Evolutionary conservation across 2,113 vertebrate genomes (phyloP).

Genomic region (Elanus axillaris): DNA sequence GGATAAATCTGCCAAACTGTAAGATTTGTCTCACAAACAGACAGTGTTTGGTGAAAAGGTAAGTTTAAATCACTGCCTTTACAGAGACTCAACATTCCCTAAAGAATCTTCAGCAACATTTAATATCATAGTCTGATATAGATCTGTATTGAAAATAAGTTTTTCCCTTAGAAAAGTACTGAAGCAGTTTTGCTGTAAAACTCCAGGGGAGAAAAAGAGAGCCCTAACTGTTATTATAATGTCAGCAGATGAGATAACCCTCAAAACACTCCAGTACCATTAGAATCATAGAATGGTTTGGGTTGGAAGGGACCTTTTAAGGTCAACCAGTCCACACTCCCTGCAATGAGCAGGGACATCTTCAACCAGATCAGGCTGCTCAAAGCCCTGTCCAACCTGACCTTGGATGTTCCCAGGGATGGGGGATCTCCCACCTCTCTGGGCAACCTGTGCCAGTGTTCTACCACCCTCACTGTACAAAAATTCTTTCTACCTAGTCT

Average conservation of each 20-base stretch:
- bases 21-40: background rate
- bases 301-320: background rate
- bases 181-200: background rate
- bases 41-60: background rate
- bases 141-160: background rate
- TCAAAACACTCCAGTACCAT: background rate
- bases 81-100: background rate
- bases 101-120: background rate
- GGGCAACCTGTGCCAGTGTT: background rate
- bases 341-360: background rate
- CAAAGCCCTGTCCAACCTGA: background rate
- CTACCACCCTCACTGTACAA: accelerated
- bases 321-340: background rate
- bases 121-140: background rate
- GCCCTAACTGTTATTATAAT: background rate
- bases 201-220: background rate
- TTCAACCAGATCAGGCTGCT: background rate
- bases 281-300: background rate
- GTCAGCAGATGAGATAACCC: background rate
- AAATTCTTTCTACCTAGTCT: background rate
- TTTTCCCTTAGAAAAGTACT: background rate
- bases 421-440: background rate
- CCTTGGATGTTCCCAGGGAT: background rate
- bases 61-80: background rate
- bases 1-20: background rate